phyloP scores from a whole-genome alignment of 2,113 vertebrate genomes.

The Tetraodon nigroviridis region DNA sequence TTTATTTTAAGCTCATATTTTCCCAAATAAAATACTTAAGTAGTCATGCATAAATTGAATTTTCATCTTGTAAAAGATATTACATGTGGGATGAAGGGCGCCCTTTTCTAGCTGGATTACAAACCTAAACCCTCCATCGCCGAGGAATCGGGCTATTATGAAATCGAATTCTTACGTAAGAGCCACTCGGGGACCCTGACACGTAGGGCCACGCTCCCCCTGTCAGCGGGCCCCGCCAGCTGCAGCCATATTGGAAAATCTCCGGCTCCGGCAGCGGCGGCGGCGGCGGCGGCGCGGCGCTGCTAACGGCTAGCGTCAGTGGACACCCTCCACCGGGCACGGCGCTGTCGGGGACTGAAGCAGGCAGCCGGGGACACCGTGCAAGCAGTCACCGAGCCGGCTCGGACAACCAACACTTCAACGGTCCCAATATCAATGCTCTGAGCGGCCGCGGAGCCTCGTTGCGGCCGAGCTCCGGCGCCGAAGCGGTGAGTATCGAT shows the following conservation, averaged over 20 bases:
- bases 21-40: no score
- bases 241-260: constrained; percentile 67
- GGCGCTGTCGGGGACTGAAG: constrained; percentile 69
- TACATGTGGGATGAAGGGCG: no score
- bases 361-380: constrained; percentile 39
- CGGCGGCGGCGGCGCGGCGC: neutral
- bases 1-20: no score
- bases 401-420: constrained; percentile 5
- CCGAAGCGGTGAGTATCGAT: constrained; percentile 63
- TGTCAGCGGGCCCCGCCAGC: constrained; percentile 40
- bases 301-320: constrained; percentile 58
- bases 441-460: constrained; percentile 20
- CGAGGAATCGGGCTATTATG: neutral
- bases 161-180: neutral
- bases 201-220: constrained; percentile 35
- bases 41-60: no score
- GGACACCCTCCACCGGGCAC: constrained; percentile 62
- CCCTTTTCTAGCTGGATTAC: no score
- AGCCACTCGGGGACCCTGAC: constrained; percentile 20
- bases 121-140: neutral
- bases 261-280: constrained; percentile 18
- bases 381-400: constrained; percentile 40
- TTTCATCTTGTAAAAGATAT: no score
- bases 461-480: constrained; percentile 40
- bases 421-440: neutral